These are phyloP conservation scores for Macrostomum lignano DNA, from an alignment of 1,140 invertebrate genomes.

Conservation along the genomic window DNA sequence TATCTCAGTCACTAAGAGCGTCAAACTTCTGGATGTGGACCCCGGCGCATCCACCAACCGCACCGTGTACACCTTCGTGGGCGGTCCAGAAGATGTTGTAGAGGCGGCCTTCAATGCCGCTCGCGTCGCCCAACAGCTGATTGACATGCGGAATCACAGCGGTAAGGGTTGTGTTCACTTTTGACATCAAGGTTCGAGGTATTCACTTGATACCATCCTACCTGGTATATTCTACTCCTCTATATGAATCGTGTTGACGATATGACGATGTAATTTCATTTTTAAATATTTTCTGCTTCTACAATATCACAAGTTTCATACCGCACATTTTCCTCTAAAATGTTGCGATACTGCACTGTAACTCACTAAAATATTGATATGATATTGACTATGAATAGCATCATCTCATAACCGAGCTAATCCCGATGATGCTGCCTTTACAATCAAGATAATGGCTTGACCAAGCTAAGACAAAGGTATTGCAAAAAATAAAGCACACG, in stretches of 20 bases:
- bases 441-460: neutral
- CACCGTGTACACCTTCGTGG: conserved; percentile 39
- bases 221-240: neutral
- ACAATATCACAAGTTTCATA: too few relatives aligned
- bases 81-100: conserved; percentile 31
- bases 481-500: neutral
- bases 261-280: neutral
- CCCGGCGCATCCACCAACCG: conserved; percentile 35
- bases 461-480: neutral
- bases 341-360: conserved; percentile 1
- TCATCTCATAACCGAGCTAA: too few relatives aligned
- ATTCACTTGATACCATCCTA: neutral
- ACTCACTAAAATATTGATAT: neutral
- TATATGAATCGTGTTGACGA: neutral
- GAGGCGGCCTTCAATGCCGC: conserved; percentile 33
- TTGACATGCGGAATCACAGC: conserved; percentile 35
- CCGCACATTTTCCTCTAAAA: neutral
- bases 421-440: too few relatives aligned
- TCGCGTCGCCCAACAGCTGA: conserved; percentile 28
- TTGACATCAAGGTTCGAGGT: neutral
- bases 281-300: too few relatives aligned
- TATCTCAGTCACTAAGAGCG: conserved; percentile 29
- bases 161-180: conserved; percentile 16
- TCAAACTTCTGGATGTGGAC: conserved; percentile 34
- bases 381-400: too few relatives aligned